These are phyloP conservation scores for Tinea semifulvella DNA, from an alignment of 2,888 invertebrate genomes.

Conservation along the genomic window DNA sequence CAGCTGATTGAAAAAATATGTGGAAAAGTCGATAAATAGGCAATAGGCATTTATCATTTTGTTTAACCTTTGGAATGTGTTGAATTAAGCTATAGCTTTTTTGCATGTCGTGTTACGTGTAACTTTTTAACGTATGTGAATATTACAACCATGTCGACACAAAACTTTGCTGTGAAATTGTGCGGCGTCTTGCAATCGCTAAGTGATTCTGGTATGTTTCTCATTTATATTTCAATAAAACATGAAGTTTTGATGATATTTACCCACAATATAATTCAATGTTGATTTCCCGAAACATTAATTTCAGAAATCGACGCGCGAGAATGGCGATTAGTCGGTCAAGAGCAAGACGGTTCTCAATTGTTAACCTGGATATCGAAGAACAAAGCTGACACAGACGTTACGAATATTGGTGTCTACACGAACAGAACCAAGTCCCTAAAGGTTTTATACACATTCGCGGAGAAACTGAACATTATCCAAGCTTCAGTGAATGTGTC, in stretches of 20 bases:
- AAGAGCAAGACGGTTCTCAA: constrained; percentile 80
- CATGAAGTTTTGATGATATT: background rate
- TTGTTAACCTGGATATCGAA: constrained; percentile 72
- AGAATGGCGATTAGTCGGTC: constrained; percentile 83
- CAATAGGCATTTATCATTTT: no score
- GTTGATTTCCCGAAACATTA: constrained; percentile 17
- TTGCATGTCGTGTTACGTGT: no score
- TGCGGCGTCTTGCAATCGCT: constrained; percentile 62
- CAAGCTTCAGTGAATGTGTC: constrained; percentile 82
- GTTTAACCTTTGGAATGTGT: no score
- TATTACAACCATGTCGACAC: constrained; percentile 37
- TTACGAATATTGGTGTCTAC: constrained; percentile 68
- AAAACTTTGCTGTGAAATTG: constrained; percentile 68
- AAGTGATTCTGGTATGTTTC: constrained; percentile 51
- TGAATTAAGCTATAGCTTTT: no score
- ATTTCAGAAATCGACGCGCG: constrained; percentile 68
- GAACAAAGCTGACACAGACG: constrained; percentile 32
- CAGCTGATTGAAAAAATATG: constrained; percentile 62
- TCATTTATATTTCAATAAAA: constrained; percentile 17
- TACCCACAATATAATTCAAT: background rate
- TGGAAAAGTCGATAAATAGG: no score
- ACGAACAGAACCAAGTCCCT: constrained; percentile 68
- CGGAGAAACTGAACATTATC: constrained; percentile 71
- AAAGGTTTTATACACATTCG: constrained; percentile 69
- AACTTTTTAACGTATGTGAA: background rate